Evolutionary conservation across 2,888 invertebrate species (phyloP).

Genomic region (Psylliodes chrysocephalus): DNA sequence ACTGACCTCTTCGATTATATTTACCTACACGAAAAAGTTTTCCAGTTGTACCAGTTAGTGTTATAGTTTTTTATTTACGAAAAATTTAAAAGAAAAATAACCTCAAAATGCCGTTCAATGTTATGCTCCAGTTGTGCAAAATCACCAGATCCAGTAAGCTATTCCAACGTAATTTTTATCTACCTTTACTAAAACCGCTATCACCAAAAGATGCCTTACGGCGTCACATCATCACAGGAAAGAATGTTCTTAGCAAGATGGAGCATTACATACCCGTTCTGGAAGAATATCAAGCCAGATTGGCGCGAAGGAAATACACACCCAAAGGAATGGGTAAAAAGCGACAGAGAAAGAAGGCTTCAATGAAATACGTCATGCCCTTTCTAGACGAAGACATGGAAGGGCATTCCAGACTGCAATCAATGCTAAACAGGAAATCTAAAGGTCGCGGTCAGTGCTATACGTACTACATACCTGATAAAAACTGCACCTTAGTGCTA

Average conservation of each 20-base stretch:
- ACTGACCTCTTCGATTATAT: conserved; percentile 49
- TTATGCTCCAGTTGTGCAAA: conserved; percentile 78
- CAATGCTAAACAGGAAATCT: conserved; percentile 69
- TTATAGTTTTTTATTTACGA: conserved; percentile 25
- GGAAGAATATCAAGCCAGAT: conserved; percentile 63
- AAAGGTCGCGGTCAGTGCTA: conserved; percentile 69
- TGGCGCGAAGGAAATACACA: conserved; percentile 55
- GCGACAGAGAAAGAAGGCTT: conserved; percentile 57
- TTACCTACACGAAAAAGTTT: conserved; percentile 42
- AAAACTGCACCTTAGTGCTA: conserved; percentile 77
- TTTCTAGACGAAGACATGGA: conserved; percentile 61
- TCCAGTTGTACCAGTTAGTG: conserved; percentile 27
- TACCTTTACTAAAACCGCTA: conserved; percentile 82
- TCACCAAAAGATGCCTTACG: conserved; percentile 85
- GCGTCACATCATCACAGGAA: conserved; percentile 82
- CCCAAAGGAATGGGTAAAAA: conserved; percentile 60
- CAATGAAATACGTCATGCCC: conserved; percentile 58
- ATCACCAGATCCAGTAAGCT: conserved; percentile 84
- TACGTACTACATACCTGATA: conserved; percentile 79
- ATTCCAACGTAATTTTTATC: conserved; percentile 84
- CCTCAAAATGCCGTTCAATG: conserved; percentile 58
- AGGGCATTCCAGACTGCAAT: conserved; percentile 54
- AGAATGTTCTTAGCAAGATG: conserved; percentile 77
- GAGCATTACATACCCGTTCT: conserved; percentile 85
- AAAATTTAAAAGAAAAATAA: neutral